phyloP scores from a whole-genome alignment of 2,797 vertebrate genomes.

The Cyprinella venusta region DNA sequence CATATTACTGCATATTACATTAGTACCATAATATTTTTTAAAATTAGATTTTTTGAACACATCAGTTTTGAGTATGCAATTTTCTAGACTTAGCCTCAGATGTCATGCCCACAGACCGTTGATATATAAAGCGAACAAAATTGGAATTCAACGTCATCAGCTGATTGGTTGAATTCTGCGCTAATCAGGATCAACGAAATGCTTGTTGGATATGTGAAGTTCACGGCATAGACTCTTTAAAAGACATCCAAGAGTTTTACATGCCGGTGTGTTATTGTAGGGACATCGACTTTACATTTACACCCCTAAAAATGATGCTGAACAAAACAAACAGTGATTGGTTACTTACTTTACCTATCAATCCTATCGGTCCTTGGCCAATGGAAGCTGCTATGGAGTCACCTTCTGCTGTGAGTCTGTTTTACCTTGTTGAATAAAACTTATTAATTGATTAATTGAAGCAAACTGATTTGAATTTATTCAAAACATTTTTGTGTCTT shows the following conservation, averaged over 20 bases:
- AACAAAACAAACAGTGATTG: not conserved
- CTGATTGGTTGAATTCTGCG: not conserved
- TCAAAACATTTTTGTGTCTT: not conserved
- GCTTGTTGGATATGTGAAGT: not conserved
- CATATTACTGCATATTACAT: not conserved
- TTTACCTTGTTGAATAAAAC: not conserved
- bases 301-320: not conserved
- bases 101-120: not conserved
- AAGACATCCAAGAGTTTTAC: not conserved
- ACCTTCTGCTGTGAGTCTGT: too few species aligned
- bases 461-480: not conserved
- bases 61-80: not conserved
- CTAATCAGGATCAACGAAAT: not conserved
- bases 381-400: too few species aligned
- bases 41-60: not conserved
- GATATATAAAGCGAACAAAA: not conserved
- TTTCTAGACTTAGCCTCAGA: not conserved
- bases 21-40: not conserved
- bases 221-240: not conserved
- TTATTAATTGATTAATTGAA: not conserved
- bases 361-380: not conserved
- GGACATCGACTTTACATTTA: not conserved
- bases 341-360: not conserved
- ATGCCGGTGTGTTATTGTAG: not conserved
- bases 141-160: not conserved